Evolutionary conservation across 2,888 invertebrate genomes (phyloP), one percentile per base, ranked within the genome.

Genomic region (Orchesella flavescens): DNA sequence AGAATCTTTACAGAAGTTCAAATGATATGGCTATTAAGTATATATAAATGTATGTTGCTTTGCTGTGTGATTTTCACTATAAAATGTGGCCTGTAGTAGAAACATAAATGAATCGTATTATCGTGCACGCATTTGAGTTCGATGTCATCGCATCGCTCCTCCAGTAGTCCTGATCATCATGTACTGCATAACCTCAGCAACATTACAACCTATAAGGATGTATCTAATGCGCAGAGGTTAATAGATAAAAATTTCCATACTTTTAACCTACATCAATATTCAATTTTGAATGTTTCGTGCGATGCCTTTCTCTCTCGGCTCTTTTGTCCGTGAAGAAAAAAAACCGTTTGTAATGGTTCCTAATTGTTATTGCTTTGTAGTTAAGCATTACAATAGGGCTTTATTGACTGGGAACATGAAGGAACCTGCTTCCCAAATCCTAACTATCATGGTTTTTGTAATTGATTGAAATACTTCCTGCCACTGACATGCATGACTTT

Each of bases 391-490:
- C 59, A 61, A 61, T 17, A 43, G 9, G n/a, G 15, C n/a, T 68
- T 81, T 75, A 81, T 80, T 73, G 73, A 73, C 57, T 59, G 55
- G 49, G 65, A 59, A 65, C 65, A 72, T 79, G 74, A 57, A 75
- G 81, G 69, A 80, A 66, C 59, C 24, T 79, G 65, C 53, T 79
- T 66, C 49, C 80, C 63, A 71, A 24, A 34, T 34, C 7, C 3
- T 34, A 34, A 34, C 24, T 43, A 15, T 49, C 12, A 55, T 19
- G 24, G 17, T 69, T 53, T 69, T 65, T 10, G 24, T 73, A 75
- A 68, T 81, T 81, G 81, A 81, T 74, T 75, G 81, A 69, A 81
- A 81, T 53, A 63, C 81, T 75, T 81, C 81, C 81, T 81, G 81
- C 61, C 75, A 21, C 21, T 76, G 82, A 71, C 82, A 82, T 82